Evolutionary conservation across 2,888 invertebrate genomes (phyloP), one percentile per base, ranked within the genome.

Genomic region (Anoncus sp.): DNA sequence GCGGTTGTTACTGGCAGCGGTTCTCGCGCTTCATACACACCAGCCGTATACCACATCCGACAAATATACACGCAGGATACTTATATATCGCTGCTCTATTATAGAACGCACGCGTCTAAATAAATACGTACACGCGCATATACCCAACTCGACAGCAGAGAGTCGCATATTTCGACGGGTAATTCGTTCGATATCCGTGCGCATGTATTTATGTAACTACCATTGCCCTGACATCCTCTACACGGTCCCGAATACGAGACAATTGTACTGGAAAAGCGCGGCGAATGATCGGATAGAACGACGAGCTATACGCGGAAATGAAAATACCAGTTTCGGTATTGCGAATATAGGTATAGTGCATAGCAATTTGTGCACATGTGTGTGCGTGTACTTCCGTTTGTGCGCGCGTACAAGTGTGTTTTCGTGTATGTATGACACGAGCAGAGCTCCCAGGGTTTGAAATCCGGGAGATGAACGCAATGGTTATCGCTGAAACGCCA

Each of bases 251-350:
- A 31, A 12, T 22, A 18, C 16, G 27, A 51, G 35, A 62, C 57
- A 49, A 74, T 77, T 70, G 74, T 65, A 65, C 45, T 74, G 77
- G 53, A 70, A 77, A 70, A 74, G 53, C 22, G 45, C 38, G 55
- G 24, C 72, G 67, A 63, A 40, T 45, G 75, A 75, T 63, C 57
- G 47, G 40, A 55, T 55, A 55, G 45, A 67, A 40, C 24, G 59
- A 31, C 31, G 18, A 38, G 63, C 57, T 65, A 43, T 49, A 62
- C 24, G 45, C 75, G 75, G 74, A 78, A 78, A 80, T 80, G 74
- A 81, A 80, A 81, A 81, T 81, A 78, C 76, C 60, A 80, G 77
- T 75, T 78, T 76, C 51, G 78, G 69, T 57, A 75, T 73, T 82
- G 66, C 77, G 27, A 53, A 55, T 65, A 63, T 38, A 43, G 63